These are phyloP conservation scores for Passer domesticus DNA, from an alignment of 2,113 vertebrate species.

Conservation along the genomic window DNA sequence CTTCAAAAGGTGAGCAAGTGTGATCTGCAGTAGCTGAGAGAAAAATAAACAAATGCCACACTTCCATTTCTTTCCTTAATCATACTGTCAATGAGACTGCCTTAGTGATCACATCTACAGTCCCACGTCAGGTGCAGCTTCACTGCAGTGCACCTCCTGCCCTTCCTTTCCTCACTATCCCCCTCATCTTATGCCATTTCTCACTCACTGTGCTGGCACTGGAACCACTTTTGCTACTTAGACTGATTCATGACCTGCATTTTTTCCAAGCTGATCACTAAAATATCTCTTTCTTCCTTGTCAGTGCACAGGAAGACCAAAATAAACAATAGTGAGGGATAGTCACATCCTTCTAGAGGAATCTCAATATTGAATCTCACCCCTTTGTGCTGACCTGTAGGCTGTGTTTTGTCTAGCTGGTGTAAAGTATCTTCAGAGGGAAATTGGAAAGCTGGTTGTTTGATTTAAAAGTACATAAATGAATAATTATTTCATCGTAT, in stretches of 20 bases:
- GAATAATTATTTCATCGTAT: neutral
- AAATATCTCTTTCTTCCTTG: neutral
- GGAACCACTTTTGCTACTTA: neutral
- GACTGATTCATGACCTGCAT: neutral
- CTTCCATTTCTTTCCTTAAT: neutral
- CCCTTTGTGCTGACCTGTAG: neutral
- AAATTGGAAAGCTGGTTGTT: neutral
- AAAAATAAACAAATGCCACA: neutral
- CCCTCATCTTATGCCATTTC: neutral
- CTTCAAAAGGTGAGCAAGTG: neutral
- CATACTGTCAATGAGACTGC: neutral
- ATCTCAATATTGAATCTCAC: neutral
- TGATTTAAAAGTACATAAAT: neutral
- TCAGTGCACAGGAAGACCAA: neutral
- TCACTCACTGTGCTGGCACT: fast-evolving
- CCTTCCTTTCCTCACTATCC: neutral
- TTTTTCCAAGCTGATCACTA: neutral
- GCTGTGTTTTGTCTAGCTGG: neutral
- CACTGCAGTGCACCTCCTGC: neutral
- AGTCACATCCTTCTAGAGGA: neutral
- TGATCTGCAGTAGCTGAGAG: neutral
- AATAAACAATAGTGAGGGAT: neutral
- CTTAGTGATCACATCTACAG: neutral
- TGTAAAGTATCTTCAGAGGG: neutral
- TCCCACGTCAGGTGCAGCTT: neutral